Evolutionary conservation across 2,797 vertebrate genomes (phyloP).

Genomic region (Orestias chungarensis): DNA sequence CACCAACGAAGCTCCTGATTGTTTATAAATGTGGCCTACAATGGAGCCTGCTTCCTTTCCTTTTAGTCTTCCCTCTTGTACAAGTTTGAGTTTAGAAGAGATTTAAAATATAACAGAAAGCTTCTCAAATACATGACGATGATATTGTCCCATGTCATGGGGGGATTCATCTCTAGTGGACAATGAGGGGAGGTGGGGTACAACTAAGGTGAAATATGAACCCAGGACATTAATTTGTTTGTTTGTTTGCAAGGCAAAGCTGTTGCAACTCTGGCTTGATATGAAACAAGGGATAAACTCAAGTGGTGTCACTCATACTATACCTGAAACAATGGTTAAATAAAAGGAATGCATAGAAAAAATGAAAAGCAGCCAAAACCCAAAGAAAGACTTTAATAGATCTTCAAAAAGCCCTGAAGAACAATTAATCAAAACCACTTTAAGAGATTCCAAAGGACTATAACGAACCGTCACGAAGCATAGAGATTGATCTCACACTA

Average conservation of each 20-base stretch:
- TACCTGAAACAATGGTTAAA: neutral
- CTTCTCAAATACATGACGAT: too few species aligned
- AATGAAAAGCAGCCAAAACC: neutral
- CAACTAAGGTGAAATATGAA: too few species aligned
- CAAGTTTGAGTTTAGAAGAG: neutral
- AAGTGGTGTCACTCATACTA: neutral
- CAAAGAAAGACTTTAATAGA: neutral
- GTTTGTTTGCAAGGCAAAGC: too few species aligned
- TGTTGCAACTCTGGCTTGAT: neutral
- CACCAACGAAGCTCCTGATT: neutral
- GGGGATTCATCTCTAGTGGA: too few species aligned
- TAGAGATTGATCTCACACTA: neutral
- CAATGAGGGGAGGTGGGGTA: too few species aligned
- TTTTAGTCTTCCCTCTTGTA: neutral
- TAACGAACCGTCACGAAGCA: neutral
- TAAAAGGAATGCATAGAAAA: neutral
- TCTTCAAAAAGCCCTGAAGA: neutral
- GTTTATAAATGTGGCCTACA: neutral
- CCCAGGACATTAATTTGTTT: neutral
- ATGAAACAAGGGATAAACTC: neutral
- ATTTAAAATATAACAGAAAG: neutral
- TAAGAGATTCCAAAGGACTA: neutral
- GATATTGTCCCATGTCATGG: too few species aligned
- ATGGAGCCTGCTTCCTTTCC: neutral
- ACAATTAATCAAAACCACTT: neutral